Evolutionary conservation across 1,140 invertebrate genomes (phyloP), one percentile per base, ranked within the genome.

Genomic region (Asobara japonica): DNA sequence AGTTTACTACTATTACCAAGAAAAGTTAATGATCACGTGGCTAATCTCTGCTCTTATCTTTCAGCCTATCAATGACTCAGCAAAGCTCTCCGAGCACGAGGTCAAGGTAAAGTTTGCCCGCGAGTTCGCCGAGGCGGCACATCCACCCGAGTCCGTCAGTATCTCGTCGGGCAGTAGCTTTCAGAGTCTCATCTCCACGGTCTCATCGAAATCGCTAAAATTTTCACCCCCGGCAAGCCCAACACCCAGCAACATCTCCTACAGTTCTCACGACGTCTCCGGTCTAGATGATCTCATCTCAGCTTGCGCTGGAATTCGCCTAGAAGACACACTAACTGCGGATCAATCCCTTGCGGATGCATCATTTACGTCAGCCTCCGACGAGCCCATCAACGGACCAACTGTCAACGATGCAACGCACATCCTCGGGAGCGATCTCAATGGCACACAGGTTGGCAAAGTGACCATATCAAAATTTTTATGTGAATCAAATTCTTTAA

Each of bases 121-220:
- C 6, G 83, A 84, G 41, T 83, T 82, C 33, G 74, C 74, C 1
- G 83, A 86, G 64, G 77, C 76, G 11, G 11, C n/a, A 33, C 71
- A 65, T 72, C 0, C 45, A 0, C 71, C 72, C 5, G 80, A 80
- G 10, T 80, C 11, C 7, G 65, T 30, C 22, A 75, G 76, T 45
- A 65, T 84, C 2, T 85, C 83, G 0, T 82, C 82, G 10, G 79
- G 80, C 7, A 83, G 84, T 67, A 84, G 82, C 29, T 81, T 81
- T 60, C 82, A 81, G 22, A 85, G 84, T 65, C 61, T 83, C 29
- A 73, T 67, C 10, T 80, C 78, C 18, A 84, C 74, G 4, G 41
- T 56, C 69, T 78, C 41, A 2, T 45, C 41, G 31, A n/a, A n/a
- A 84, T 81, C 36, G 79, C 74, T 7, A 85, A 85, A 22, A 81